These are phyloP conservation scores for Hemiscyllium ocellatum DNA, from an alignment of 2,113 vertebrate genomes.

Conservation along the genomic window DNA sequence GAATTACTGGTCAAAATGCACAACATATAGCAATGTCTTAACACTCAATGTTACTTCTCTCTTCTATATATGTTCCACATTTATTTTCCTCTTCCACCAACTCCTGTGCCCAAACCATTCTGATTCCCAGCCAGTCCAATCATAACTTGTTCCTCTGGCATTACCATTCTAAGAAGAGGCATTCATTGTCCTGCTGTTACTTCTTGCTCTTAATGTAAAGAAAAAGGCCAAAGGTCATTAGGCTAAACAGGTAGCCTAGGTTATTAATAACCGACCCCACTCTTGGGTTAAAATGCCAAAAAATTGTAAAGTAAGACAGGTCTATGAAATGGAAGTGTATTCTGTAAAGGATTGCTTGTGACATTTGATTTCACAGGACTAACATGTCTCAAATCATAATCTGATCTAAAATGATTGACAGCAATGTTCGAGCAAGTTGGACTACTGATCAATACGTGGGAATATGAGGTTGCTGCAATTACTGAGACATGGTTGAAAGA, in stretches of 20 bases:
- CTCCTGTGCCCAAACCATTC: neutral
- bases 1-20: slow-evolving; percentile 7
- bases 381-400: neutral
- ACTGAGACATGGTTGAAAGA: no score
- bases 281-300: neutral
- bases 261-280: neutral
- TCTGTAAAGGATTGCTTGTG: neutral
- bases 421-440: no score
- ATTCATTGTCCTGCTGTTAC: neutral
- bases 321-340: neutral
- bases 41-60: neutral
- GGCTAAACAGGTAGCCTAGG: neutral
- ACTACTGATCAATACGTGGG: no score
- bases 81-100: neutral
- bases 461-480: no score
- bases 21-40: neutral
- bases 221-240: neutral
- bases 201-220: neutral
- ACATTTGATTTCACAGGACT: neutral
- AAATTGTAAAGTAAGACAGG: neutral
- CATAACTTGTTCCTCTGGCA: neutral
- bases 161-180: neutral
- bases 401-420: neutral
- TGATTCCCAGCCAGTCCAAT: neutral
- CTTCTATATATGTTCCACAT: neutral